Evolutionary conservation across 1,140 invertebrate species (phyloP).

Genomic region (Batillaria attramentaria): DNA sequence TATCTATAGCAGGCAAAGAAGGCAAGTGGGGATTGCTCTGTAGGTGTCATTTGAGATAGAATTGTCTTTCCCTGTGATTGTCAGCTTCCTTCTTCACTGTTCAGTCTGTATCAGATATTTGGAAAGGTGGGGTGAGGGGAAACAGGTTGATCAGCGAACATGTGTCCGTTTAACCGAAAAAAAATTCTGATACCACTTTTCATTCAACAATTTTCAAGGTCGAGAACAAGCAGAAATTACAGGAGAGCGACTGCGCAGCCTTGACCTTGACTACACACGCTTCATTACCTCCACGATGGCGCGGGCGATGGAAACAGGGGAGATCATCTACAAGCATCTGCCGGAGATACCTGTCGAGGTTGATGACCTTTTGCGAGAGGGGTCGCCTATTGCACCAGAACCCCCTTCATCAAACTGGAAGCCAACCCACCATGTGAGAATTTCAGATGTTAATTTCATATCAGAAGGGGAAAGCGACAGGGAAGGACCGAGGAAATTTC

Average conservation of each 20-base stretch:
- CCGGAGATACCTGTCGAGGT: conserved; percentile 73
- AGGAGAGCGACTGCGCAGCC: conserved; percentile 77
- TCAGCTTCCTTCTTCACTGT: background rate
- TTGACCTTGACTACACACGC: conserved; percentile 84
- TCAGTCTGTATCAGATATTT: background rate
- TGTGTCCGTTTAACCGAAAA: background rate
- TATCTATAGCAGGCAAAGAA: no score
- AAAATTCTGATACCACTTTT: background rate
- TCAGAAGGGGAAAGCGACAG: no score
- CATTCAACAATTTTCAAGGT: conserved; percentile 74
- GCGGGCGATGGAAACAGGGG: conserved; percentile 91
- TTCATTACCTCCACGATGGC: conserved; percentile 94
- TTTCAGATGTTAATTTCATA: no score
- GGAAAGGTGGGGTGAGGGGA: background rate
- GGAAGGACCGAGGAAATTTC: no score
- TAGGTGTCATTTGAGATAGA: no score
- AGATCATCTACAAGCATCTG: conserved; percentile 83
- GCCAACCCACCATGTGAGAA: conserved; percentile 83
- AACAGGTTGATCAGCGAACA: background rate
- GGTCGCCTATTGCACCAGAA: conserved; percentile 90
- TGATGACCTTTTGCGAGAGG: conserved; percentile 89
- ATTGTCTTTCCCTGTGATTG: background rate
- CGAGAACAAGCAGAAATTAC: conserved; percentile 87
- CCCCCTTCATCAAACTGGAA: conserved; percentile 90
- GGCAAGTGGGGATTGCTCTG: no score